These are phyloP conservation scores for Diadophis punctatus DNA, from an alignment of 2,113 vertebrate genomes.

Conservation along the genomic window DNA sequence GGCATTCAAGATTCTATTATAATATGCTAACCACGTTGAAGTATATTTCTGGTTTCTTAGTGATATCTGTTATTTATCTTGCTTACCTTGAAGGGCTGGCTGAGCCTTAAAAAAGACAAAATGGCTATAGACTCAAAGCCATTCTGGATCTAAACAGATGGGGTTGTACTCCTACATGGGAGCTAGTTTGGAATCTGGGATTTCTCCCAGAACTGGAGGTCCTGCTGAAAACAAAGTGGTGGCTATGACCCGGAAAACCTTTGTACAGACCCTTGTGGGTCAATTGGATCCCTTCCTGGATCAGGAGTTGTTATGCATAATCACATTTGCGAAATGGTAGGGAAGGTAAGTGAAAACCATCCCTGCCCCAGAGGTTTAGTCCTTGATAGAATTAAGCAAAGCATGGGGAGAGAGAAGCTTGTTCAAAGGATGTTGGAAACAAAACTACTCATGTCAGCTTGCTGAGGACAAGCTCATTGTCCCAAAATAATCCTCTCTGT, in stretches of 20 bases:
- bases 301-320: neutral
- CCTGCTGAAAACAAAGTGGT: neutral
- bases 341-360: no score
- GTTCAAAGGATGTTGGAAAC: neutral
- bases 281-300: neutral
- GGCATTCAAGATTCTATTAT: neutral
- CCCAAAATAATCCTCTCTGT: neutral
- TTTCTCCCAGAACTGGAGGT: neutral
- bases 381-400: neutral
- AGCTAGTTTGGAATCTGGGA: neutral
- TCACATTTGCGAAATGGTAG: no score
- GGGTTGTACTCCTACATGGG: neutral
- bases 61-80: neutral
- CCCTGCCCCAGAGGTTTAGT: neutral
- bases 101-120: neutral
- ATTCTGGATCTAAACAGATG: neutral
- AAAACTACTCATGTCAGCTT: neutral
- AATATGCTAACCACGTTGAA: neutral
- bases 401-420: neutral
- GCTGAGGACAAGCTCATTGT: neutral
- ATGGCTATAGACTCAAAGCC: neutral
- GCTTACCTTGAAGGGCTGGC: neutral
- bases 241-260: neutral
- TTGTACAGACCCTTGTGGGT: neutral
- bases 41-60: neutral